Conservation (phyloP, 2,113 vertebrate species). For the Hippocampus barbouri region DNA sequence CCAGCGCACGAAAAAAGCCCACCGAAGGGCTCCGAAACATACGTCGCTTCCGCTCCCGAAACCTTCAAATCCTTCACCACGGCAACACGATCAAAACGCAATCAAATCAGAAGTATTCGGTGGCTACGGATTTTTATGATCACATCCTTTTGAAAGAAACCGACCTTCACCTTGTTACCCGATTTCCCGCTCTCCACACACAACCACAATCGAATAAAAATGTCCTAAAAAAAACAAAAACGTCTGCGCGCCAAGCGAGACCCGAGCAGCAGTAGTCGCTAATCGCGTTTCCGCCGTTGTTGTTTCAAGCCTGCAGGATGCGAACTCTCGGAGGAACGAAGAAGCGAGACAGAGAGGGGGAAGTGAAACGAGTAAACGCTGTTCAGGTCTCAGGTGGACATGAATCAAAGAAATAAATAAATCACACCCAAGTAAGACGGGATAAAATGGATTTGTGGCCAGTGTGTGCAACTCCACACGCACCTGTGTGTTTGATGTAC, state of each 20-base stretch:
- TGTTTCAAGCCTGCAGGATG: slow-evolving; percentile 12
- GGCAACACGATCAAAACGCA: not conserved
- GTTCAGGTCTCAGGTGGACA: slow-evolving; percentile 22
- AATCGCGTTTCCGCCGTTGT: not conserved
- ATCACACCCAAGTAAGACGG: slow-evolving; percentile 6
- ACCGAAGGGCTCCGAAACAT: not conserved
- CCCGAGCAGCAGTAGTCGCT: not conserved
- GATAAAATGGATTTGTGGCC: slow-evolving; percentile 13
- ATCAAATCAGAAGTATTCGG: not conserved
- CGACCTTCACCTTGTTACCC: not conserved
- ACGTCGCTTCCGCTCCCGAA: not conserved
- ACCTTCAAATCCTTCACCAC: not conserved
- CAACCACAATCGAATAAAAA: not conserved
- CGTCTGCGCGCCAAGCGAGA: not conserved
- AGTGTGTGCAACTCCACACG: not conserved
- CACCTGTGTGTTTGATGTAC: slow-evolving; percentile 24
- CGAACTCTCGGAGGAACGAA: not conserved
- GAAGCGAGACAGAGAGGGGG: not conserved
- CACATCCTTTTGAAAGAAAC: not conserved
- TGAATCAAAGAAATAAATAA: not conserved
- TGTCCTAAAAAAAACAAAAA: not conserved
- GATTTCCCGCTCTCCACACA: not conserved
- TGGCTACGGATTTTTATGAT: not conserved
- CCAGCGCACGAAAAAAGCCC: not conserved
- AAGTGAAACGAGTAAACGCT: not conserved